A percentile compares a stretch with the other conserved stretches of the same genome.
Evolutionary conservation across 2,113 vertebrate species (phyloP).

Genomic region (Labeo catla): DNA sequence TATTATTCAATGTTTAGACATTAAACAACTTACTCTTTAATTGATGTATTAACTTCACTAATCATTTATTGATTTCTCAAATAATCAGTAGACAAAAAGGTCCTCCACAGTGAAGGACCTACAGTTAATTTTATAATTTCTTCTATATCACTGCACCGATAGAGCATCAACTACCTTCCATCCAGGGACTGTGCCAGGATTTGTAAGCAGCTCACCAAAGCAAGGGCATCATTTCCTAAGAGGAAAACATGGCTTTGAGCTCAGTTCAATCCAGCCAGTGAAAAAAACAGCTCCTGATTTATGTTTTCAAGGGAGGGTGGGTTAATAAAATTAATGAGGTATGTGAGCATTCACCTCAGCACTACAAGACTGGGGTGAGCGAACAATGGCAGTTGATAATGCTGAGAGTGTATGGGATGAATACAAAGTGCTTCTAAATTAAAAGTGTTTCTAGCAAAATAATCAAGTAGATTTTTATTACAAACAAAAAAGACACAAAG

Average conservation of each 20-base stretch:
- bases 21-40: neutral
- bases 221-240: slow-evolving; percentile 85
- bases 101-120: neutral
- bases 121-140: neutral
- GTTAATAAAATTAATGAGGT: slow-evolving; percentile 43
- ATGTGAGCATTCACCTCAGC: slow-evolving; percentile 31
- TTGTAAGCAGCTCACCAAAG: slow-evolving; percentile 89
- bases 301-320: neutral
- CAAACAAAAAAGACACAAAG: neutral
- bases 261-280: neutral
- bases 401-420: slow-evolving; percentile 11
- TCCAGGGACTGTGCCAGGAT: slow-evolving; percentile 91
- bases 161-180: slow-evolving; percentile 81
- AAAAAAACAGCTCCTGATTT: slow-evolving; percentile 24
- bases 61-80: neutral
- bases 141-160: neutral
- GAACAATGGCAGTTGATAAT: slow-evolving; percentile 17
- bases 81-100: neutral
- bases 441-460: slow-evolving; percentile 25
- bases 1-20: neutral
- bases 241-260: slow-evolving; percentile 39
- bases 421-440: slow-evolving; percentile 11
- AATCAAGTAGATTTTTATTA: neutral
- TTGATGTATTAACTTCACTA: neutral
- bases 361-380: slow-evolving; percentile 27